phyloP scores from a whole-genome alignment of 2,888 invertebrate species.

The Agrochola circellaris region DNA sequence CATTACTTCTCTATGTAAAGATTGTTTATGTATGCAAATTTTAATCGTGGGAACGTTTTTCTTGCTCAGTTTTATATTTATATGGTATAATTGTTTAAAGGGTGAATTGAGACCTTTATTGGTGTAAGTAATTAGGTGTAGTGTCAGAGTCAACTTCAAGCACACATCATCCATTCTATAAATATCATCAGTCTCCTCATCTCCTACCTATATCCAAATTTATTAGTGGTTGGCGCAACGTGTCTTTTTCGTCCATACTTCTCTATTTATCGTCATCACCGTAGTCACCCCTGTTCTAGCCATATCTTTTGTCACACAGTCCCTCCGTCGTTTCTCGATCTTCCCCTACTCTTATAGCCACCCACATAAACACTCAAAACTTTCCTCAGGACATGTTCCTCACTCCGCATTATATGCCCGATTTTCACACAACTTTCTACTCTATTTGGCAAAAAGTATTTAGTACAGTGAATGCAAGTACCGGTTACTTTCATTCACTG shows the following conservation, averaged over 20 bases:
- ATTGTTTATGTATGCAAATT: conserved; percentile 52
- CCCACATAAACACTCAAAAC: neutral
- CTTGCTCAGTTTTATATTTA: conserved; percentile 27
- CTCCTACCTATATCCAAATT: neutral
- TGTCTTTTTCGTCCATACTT: neutral
- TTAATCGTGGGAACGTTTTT: conserved; percentile 59
- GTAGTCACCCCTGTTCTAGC: neutral
- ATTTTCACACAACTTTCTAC: neutral
- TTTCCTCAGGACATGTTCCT: neutral
- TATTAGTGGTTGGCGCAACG: neutral
- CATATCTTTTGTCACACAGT: neutral
- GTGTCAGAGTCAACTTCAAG: neutral
- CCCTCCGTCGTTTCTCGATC: neutral
- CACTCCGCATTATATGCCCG: neutral
- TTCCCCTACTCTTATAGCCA: neutral
- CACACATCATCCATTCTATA: neutral
- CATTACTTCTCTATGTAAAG: conserved; percentile 55
- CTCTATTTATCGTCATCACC: neutral
- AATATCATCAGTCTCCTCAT: neutral
- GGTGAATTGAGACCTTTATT: neutral
- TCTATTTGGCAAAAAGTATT: no score
- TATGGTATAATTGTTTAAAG: neutral
- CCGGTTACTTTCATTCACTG: neutral
- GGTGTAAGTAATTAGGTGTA: neutral
- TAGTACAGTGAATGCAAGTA: no score